Conservation (phyloP, 2,797 vertebrate species). For the Sebastiscus tertius region DNA sequence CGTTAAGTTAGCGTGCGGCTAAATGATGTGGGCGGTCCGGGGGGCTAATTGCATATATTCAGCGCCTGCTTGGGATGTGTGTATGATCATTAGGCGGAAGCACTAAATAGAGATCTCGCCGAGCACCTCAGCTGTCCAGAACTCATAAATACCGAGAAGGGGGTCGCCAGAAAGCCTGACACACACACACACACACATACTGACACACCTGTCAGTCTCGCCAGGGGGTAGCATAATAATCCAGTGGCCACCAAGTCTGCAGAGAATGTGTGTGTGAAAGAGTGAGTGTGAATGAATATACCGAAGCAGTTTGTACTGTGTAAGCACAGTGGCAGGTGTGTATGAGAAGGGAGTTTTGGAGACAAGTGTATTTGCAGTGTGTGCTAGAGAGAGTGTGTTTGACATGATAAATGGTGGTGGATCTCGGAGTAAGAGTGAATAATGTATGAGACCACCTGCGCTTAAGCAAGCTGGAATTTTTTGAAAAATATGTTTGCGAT, state of each 20-base stretch:
- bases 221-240: slow-evolving; percentile 57
- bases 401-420: slow-evolving; percentile 31
- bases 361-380: slow-evolving; percentile 47
- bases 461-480: slow-evolving; percentile 27
- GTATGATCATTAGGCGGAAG: slow-evolving; percentile 72
- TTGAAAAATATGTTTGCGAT: slow-evolving; percentile 27
- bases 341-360: slow-evolving; percentile 31
- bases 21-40: slow-evolving; percentile 61
- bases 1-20: slow-evolving; percentile 59
- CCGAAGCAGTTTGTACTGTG: slow-evolving; percentile 33
- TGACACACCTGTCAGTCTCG: slow-evolving; percentile 77
- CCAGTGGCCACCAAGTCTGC: slow-evolving; percentile 52
- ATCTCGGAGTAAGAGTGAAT: slow-evolving; percentile 44
- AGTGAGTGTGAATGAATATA: slow-evolving; percentile 15
- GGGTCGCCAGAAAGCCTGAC: slow-evolving; percentile 54
- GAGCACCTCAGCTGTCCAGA: slow-evolving; percentile 80
- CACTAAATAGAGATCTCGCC: slow-evolving; percentile 81
- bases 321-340: slow-evolving; percentile 55
- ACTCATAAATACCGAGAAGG: slow-evolving; percentile 77
- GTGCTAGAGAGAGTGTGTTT: slow-evolving; percentile 1
- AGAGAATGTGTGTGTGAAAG: slow-evolving; percentile 11
- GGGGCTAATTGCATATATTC: slow-evolving; percentile 63
- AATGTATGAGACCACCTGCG: slow-evolving; percentile 55
- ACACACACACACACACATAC: slow-evolving; percentile 30
- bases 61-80: slow-evolving; percentile 46